phyloP scores from a whole-genome alignment of 2,797 vertebrate genomes.

The Diglossa cyanea region DNA sequence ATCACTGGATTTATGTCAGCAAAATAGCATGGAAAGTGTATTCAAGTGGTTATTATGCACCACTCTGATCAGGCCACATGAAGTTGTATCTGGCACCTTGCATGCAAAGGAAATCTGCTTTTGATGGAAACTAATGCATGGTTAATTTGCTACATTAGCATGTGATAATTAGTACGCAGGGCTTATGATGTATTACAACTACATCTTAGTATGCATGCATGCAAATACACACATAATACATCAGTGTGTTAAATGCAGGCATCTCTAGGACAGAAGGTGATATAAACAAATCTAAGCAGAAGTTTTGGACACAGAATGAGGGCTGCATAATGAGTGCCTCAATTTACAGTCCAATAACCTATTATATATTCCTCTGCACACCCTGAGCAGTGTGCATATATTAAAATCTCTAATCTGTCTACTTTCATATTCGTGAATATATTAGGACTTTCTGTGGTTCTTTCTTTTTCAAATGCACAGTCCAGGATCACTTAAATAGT shows the following conservation, averaged over 20 bases:
- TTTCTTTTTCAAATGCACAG: not conserved
- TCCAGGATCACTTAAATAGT: not conserved
- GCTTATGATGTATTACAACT: not conserved
- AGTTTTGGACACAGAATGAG: not conserved
- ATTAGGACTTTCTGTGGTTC: not conserved
- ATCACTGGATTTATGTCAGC: not conserved
- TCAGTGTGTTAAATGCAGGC: not conserved
- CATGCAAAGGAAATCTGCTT: not conserved
- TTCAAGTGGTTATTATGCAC: not conserved
- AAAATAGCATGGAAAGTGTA: not conserved
- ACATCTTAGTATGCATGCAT: not conserved
- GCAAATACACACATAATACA: not conserved
- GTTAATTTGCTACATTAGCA: slow-evolving; percentile 22
- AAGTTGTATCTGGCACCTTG: not conserved
- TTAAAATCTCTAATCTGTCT: not conserved
- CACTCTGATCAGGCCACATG: not conserved
- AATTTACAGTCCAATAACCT: not conserved
- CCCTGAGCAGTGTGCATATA: not conserved
- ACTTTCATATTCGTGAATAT: not conserved
- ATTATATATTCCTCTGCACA: not conserved
- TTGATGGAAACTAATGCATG: not conserved
- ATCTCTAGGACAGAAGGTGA: not conserved
- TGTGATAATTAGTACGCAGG: not conserved
- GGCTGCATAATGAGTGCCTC: not conserved
- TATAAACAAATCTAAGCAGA: slow-evolving; percentile 18